Percentiles rank a stretch among this genome's conserved stretches.
phyloP scores from a whole-genome alignment of 2,888 invertebrate species.

The Pyrgus malvae region DNA sequence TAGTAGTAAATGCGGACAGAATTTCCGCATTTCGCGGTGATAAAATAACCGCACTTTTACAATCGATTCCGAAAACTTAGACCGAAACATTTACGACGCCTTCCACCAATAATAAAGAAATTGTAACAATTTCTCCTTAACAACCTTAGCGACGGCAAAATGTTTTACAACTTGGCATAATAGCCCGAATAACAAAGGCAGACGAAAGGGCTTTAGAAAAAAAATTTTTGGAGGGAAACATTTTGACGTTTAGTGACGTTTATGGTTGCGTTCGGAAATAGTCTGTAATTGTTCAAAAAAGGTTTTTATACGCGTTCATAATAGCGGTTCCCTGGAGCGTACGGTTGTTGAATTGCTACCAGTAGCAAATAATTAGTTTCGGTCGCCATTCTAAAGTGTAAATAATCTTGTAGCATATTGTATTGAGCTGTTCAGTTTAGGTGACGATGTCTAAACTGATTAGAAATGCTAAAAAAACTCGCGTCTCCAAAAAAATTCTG shows the following conservation, averaged over 20 bases:
- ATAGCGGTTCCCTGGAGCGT: conserved; percentile 39
- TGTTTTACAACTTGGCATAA: conserved; percentile 39
- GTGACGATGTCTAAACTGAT: conserved; percentile 10
- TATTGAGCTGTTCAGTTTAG: conserved; percentile 36
- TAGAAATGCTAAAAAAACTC: not conserved
- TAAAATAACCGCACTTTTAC: conserved; percentile 6
- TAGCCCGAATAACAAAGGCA: conserved; percentile 10
- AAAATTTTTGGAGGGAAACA: conserved; percentile 57
- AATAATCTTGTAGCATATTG: conserved; percentile 61
- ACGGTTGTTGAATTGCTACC: conserved; percentile 31
- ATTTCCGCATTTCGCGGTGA: conserved; percentile 2
- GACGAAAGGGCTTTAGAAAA: conserved; percentile 39
- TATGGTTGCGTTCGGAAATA: conserved; percentile 63
- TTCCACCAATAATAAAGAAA: conserved; percentile 51
- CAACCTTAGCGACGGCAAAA: conserved; percentile 34
- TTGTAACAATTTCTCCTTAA: conserved; percentile 64
- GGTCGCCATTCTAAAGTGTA: conserved; percentile 68
- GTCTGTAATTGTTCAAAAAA: conserved; percentile 67
- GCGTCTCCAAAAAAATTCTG: not conserved
- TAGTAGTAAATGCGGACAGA: not conserved
- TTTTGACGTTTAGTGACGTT: conserved; percentile 65
- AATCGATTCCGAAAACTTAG: conserved; percentile 17
- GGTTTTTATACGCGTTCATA: conserved; percentile 50
- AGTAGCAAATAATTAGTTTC: conserved; percentile 78
- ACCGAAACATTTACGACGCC: conserved; percentile 23